Base-by-base conservation (phyloP, 2,113 vertebrate species). In the Zapornia atra region DNA sequence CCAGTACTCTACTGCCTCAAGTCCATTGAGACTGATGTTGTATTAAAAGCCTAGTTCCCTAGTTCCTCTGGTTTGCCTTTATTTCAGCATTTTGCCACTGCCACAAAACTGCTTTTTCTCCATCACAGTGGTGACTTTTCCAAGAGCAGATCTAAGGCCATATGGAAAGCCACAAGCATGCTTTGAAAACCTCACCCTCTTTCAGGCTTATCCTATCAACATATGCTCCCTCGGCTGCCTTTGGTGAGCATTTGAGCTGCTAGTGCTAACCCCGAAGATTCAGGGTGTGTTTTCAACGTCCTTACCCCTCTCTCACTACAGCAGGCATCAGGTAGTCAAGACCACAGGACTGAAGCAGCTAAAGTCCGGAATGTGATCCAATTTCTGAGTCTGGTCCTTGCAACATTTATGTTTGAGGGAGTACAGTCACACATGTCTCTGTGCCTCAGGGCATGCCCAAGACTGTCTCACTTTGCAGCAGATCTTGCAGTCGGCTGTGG, bases 141-240 rank as follows among this genome's bases (percentile, higher is more conserved):
- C 24, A 64, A 79, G 22, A 75, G 18, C 22, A 59, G 12, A 77
- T 16, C 40, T 54, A 73, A 79, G 31, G 29, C 44, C 14, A 64
- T 33, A 50, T 17, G 21, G 46, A 82, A 91, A 78, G 9, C 33
- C 12, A 48, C 12, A 56, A 59, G 11, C 22, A 78, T 8, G 26
- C 20, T 53, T 82, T 60, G 15, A 69, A 94, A 94, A 72, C 15
- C 2, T 29, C 48, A 8, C 12, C n/a, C 2, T 48, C 4, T 48
- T 56, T 7, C 33, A 60, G 48, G 10, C 3, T 71, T 71, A 50
- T 44, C 16, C n/a, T 82, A n/a, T 61, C 12, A 56, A n/a, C 12
- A 21, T 18, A 28, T 3, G 7, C 2, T 92, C 15, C 34, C 15
- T 12, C 0, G 0, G 15, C 6, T 50, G 17, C 36, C 60, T 66